A percentile compares a stretch with the other conserved stretches of the same genome.
phyloP scores from a whole-genome alignment of 2,797 vertebrate genomes.

The Hapalemur alaotrensis region DNA sequence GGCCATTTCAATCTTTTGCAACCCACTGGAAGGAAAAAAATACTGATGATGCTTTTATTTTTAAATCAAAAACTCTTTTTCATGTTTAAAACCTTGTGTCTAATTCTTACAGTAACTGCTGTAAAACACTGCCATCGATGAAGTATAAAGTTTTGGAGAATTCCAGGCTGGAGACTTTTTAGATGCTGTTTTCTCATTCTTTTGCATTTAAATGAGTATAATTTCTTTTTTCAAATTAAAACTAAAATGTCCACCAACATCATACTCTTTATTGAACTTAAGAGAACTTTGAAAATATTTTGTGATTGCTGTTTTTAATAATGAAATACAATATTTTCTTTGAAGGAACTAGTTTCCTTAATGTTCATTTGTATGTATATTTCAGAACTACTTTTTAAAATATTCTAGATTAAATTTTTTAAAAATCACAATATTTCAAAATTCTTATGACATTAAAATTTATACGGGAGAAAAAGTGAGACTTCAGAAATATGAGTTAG shows the following conservation, averaged over 20 bases:
- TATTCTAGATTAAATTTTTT: conserved; percentile 1
- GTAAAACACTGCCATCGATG: neutral
- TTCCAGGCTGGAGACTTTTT: neutral
- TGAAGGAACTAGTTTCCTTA: conserved; percentile 43
- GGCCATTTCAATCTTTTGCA: neutral
- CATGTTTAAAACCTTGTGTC: neutral
- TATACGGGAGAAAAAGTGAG: neutral
- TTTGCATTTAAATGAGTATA: conserved; percentile 35
- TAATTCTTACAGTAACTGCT: neutral
- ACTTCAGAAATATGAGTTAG: neutral
- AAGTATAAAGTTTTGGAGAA: conserved; percentile 29
- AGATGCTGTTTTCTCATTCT: neutral
- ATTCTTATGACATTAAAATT: conserved; percentile 29
- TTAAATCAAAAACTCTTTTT: conserved; percentile 32
- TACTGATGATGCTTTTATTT: neutral
- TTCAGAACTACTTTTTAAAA: conserved; percentile 25
- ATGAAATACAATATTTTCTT: conserved; percentile 44
- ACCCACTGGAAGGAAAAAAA: neutral
- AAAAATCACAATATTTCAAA: neutral
- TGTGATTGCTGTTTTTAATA: conserved; percentile 31
- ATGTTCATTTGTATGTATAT: conserved; percentile 9
- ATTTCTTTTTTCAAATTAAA: conserved; percentile 47
- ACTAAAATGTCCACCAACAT: neutral
- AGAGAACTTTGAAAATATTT: neutral
- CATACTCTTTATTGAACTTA: neutral